Conservation (phyloP, 2,113 vertebrate species). For the Cyanistes caeruleus region DNA sequence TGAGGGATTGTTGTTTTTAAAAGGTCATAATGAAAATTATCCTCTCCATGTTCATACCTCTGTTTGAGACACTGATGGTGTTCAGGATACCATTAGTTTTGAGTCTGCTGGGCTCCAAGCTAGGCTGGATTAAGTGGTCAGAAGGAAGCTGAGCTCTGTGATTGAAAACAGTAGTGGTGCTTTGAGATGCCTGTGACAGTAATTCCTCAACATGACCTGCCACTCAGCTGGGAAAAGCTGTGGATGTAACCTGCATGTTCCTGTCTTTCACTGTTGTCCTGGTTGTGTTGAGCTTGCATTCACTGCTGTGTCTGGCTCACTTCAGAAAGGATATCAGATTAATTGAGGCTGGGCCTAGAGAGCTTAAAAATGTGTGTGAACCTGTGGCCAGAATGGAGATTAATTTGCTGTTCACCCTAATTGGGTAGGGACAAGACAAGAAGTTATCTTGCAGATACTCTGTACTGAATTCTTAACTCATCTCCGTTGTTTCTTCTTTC, state of each 20-base stretch:
- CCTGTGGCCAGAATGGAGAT: background rate
- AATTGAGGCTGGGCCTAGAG: background rate
- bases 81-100: background rate
- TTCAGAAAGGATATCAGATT: background rate
- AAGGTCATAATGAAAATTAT: background rate
- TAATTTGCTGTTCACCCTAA: background rate
- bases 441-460: background rate
- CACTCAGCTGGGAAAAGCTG: background rate
- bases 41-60: background rate
- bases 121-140: background rate
- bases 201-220: background rate
- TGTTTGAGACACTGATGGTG: background rate
- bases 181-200: background rate
- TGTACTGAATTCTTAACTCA: background rate
- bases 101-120: background rate
- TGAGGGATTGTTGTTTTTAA: background rate
- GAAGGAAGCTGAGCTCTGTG: background rate
- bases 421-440: background rate
- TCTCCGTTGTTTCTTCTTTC: background rate
- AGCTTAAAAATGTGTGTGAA: background rate
- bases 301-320: background rate
- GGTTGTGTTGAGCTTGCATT: background rate
- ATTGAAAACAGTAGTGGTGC: background rate
- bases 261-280: background rate
- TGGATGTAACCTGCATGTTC: background rate